Evolutionary conservation across 2,888 invertebrate genomes (phyloP).

Genomic region (Acanthoscelides obtectus): DNA sequence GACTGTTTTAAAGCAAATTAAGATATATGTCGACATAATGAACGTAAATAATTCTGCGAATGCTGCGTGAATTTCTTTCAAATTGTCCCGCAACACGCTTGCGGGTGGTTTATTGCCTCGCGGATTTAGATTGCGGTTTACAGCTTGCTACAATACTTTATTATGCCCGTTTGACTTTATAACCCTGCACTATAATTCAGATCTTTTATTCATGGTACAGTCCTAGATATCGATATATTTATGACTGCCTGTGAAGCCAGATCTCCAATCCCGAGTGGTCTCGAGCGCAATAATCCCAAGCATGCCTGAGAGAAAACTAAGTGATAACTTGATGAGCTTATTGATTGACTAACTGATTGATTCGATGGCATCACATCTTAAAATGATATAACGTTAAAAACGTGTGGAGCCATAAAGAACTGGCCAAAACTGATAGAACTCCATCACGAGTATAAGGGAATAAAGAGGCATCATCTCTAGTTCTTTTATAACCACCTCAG

Average conservation of each 20-base stretch:
- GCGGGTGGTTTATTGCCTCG: not conserved
- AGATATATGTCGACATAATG: not conserved
- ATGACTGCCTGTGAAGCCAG: not conserved
- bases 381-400: too few relatives aligned
- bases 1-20: slow-evolving; percentile 1
- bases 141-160: not conserved
- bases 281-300: not conserved
- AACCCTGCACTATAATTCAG: not conserved
- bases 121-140: not conserved
- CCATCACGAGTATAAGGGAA: too few relatives aligned
- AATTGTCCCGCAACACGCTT: not conserved
- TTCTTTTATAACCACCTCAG: too few relatives aligned
- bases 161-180: not conserved
- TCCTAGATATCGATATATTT: not conserved
- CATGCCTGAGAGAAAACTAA: too few relatives aligned
- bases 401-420: too few relatives aligned
- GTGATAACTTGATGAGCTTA: too few relatives aligned
- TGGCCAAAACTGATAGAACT: too few relatives aligned
- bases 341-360: too few relatives aligned
- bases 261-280: not conserved
- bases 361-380: too few relatives aligned
- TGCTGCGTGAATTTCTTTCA: not conserved
- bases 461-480: too few relatives aligned
- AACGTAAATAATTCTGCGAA: slow-evolving; percentile 1
- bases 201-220: not conserved